These are phyloP conservation scores for Falco rusticolus DNA, from an alignment of 2,797 vertebrate genomes.

Conservation along the genomic window DNA sequence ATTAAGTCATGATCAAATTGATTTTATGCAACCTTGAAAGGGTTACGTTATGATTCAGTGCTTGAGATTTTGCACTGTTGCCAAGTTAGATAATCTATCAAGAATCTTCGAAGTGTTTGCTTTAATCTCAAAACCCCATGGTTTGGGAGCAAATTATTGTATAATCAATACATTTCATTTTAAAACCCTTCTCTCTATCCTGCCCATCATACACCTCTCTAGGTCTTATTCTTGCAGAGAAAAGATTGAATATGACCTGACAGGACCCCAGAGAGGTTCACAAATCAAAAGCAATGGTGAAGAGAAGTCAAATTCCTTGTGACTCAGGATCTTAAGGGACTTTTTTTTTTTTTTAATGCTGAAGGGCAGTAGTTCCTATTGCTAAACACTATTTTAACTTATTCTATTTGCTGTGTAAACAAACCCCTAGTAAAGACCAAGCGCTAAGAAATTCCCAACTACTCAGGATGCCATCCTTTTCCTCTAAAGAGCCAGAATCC, in stretches of 20 bases:
- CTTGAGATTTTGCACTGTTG: constrained; percentile 8
- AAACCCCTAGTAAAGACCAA: neutral
- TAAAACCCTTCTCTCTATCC: constrained; percentile 45
- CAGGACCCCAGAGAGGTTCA: constrained; percentile 7
- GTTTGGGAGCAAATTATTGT: constrained; percentile 59
- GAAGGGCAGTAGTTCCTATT: neutral
- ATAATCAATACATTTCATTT: constrained; percentile 66
- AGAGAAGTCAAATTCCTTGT: constrained; percentile 29
- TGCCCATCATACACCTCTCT: constrained; percentile 48
- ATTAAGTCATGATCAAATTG: constrained; percentile 2
- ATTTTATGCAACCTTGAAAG: constrained; percentile 40
- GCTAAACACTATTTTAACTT: neutral
- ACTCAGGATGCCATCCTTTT: neutral
- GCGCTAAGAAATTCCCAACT: neutral
- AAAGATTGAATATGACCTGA: constrained; percentile 58
- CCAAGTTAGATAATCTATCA: constrained; percentile 36
- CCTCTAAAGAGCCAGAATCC: neutral
- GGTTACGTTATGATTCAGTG: neutral
- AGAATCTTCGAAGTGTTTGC: neutral
- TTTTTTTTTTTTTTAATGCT: neutral
- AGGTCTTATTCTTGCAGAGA: constrained; percentile 38
- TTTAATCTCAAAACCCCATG: constrained; percentile 39
- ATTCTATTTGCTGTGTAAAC: neutral
- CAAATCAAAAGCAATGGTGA: constrained; percentile 42
- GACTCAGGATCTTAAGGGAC: neutral